Base-by-base conservation (phyloP, 2,113 vertebrate species). In the Cervus canadensis region DNA sequence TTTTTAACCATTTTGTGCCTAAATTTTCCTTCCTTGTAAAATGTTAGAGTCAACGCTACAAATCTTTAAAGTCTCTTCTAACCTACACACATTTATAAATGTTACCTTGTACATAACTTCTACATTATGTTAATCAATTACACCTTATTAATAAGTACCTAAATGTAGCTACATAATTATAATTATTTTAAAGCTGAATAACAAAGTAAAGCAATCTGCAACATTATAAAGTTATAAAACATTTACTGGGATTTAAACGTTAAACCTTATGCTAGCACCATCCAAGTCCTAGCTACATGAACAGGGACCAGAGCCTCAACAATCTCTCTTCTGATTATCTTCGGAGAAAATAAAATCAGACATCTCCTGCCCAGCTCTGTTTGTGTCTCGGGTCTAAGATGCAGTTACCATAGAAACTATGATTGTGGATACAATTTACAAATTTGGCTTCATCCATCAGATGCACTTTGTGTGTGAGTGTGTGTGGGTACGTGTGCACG, bases 331-430 rank as follows among this genome's bases (percentile, higher is more conserved):
- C 92, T 59, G 56, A 98, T 98, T 97, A 96, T 98, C 99, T 99
- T 98, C 79, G 54, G 78, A 98, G 97, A 97, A 98, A 98, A 98
- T 97, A 98, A 98, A 98, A 98, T 97, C 98, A 98, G 87, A 96
- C 98, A 95, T 98, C 97, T 98, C 97, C 98, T 64, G 93, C 98
- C 90, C 98, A 98, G 96, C 97, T 98, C 98, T 98, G 98, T 99
- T 99, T 99, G 98, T 98, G 97, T 98, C 98, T 74, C 98, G 96
- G 98, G 98, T 97, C 98, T 97, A 98, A 98, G 98, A 99, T 98
- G 98, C 98, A 97, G 99, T 99, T 99, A 98, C 99, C 98, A 99
- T 99, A 99, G 99, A 99, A 99, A 99, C 99, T 95, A 94, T 97
- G 98, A 98, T 89, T 87, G 97, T 96, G 33, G 98, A 99, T 98